Evolutionary conservation across 2,113 vertebrate species (phyloP), one percentile per base, ranked within the genome.

Genomic region (Osmerus mordax): DNA sequence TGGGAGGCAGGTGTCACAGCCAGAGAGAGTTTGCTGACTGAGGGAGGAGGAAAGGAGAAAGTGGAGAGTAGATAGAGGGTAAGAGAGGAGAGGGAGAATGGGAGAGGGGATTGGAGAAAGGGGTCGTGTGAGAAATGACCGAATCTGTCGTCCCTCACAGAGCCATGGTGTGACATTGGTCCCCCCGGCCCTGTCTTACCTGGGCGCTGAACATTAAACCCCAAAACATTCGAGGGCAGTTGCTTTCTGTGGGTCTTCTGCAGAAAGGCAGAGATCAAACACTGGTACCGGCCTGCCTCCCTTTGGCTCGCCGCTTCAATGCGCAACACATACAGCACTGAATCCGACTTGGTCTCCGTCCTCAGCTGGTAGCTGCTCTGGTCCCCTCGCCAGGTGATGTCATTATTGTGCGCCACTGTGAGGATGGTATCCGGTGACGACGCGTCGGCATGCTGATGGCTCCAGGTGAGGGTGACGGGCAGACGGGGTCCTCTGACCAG

Each of bases 261-360:
- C 61, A 87, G 80, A 77, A 92, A 94, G 51, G 91, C 84, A 5
- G 92, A 85, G 5, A 81, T 90, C 16, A 79, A 29, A 51, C 95
- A 98, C 71, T 61, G 86, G 80, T 96, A 99, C 0, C 0, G 36
- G 2, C 95, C 95, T 0, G 76, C 67, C 0, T 94, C 73, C 0
- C 75, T 78, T n/a, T 76, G 68, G 1, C 78, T 78, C 0, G 85
- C 90, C 0, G 71, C 64, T 0, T 80, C 80, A 71, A 96, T 70
- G 0, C 13, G 71, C 63, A 99, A 87, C 15, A 55, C 77, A 79
- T 92, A 89, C 3, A 0, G n/a, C 3, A 74, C 74, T 29, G 74
- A 82, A 0, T 0, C 71, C 19, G 80, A 2, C 0, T 81, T 75
- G 0, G 75, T 82, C 85, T 72, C 91, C 4, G 56, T 78, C 56